phyloP scores from a whole-genome alignment of 2,888 invertebrate species.

The Eilema griseolum region DNA sequence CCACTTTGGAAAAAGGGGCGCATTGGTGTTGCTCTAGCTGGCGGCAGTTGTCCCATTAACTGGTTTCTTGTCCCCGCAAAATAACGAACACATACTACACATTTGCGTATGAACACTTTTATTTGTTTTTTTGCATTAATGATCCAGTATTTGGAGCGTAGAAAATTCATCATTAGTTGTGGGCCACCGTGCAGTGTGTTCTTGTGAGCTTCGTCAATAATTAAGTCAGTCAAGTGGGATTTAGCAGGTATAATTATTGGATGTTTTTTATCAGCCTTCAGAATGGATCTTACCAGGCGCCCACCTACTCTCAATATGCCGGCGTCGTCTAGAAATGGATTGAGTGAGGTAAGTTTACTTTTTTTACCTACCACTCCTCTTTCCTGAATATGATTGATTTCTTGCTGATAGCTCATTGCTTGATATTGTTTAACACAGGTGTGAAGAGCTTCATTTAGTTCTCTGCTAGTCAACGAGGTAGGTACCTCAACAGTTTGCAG shows the following conservation, averaged over 20 bases:
- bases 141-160: background rate
- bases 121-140: background rate
- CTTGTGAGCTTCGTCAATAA: conserved; percentile 40
- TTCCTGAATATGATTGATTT: conserved; percentile 21
- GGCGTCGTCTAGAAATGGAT: conserved; percentile 30
- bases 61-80: conserved; percentile 12
- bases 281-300: conserved; percentile 22
- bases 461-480: background rate
- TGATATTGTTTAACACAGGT: conserved; percentile 12
- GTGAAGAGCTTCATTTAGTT: background rate
- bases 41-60: conserved; percentile 40
- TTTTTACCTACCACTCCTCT: conserved; percentile 17
- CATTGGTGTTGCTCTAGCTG: conserved; percentile 27
- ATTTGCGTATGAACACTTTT: background rate
- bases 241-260: conserved; percentile 32
- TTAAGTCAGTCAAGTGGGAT: conserved; percentile 21
- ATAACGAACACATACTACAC: background rate
- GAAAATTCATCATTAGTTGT: conserved; percentile 25
- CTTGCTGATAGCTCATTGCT: conserved; percentile 16
- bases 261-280: conserved; percentile 22
- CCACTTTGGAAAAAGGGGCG: conserved; percentile 27
- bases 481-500: background rate
- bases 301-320: conserved; percentile 34
- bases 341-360: conserved; percentile 21
- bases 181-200: conserved; percentile 45